These are phyloP conservation scores for Valencia hispanica DNA, from an alignment of 2,797 vertebrate species.

Conservation along the genomic window DNA sequence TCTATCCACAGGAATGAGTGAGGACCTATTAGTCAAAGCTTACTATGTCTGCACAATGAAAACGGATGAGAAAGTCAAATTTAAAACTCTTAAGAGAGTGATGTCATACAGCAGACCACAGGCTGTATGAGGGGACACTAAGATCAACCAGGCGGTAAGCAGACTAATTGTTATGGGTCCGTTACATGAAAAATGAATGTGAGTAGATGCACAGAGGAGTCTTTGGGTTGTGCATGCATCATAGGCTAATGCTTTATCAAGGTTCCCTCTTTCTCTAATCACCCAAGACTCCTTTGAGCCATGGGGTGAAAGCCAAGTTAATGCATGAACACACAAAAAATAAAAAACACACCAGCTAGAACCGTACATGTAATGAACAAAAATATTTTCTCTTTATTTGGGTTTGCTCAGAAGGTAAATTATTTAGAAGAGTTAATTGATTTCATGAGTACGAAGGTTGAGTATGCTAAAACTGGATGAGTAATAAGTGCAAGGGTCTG, in stretches of 20 bases:
- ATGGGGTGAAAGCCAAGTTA: constrained; percentile 73
- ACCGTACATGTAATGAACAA: constrained; percentile 69
- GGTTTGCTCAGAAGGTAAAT: constrained; percentile 83
- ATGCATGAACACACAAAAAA: constrained; percentile 61
- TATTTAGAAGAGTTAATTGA: constrained; percentile 88
- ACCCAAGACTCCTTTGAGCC: constrained; percentile 76
- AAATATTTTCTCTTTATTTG: constrained; percentile 79
- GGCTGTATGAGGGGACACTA: constrained; percentile 74
- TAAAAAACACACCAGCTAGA: constrained; percentile 68
- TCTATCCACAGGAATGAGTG: constrained; percentile 68
- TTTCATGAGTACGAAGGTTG: constrained; percentile 83
- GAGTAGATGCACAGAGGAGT: constrained; percentile 81
- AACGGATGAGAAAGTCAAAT: constrained; percentile 80
- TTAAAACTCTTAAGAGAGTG: constrained; percentile 80
- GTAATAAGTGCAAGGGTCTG: constrained; percentile 82
- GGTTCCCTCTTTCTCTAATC: constrained; percentile 81
- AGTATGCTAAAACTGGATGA: constrained; percentile 79
- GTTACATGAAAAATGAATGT: constrained; percentile 88
- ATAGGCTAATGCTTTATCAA: constrained; percentile 83
- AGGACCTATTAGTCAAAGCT: constrained; percentile 69
- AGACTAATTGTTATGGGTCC: constrained; percentile 86
- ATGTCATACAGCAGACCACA: constrained; percentile 80
- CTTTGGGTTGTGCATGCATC: constrained; percentile 66
- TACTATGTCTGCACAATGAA: constrained; percentile 77
- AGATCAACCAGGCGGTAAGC: constrained; percentile 82